phyloP scores from a whole-genome alignment of 1,140 invertebrate genomes.

The Protaetia brevitarsis region DNA sequence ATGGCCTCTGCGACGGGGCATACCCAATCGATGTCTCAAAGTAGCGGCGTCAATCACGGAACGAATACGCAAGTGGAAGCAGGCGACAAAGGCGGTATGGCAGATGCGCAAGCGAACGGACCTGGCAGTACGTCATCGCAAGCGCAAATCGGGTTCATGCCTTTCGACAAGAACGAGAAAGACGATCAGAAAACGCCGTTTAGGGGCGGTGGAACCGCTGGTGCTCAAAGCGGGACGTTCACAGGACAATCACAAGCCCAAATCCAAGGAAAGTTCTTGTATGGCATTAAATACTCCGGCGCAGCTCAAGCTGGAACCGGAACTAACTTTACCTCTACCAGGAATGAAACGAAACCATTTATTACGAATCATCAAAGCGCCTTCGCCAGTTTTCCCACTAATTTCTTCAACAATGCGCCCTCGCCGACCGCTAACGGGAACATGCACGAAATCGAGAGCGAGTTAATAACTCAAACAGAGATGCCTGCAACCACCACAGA shows the following conservation, averaged over 20 bases:
- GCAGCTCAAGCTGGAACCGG: constrained; percentile 78
- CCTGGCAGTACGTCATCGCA: constrained; percentile 79
- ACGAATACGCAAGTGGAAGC: constrained; percentile 75
- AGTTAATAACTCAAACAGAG: constrained; percentile 43
- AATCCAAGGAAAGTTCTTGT: constrained; percentile 71
- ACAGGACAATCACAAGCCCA: constrained; percentile 77
- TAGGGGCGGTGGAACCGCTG: constrained; percentile 70
- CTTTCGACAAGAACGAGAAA: constrained; percentile 59
- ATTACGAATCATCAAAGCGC: neutral
- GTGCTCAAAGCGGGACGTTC: constrained; percentile 69
- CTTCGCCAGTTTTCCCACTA: neutral
- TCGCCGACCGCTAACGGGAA: constrained; percentile 20
- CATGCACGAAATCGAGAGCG: neutral
- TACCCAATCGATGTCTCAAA: constrained; percentile 70
- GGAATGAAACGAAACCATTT: constrained; percentile 39
- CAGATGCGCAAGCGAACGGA: constrained; percentile 79
- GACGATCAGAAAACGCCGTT: constrained; percentile 56
- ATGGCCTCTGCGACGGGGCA: constrained; percentile 68
- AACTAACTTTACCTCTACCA: constrained; percentile 46
- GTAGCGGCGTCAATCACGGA: constrained; percentile 63
- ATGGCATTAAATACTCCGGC: constrained; percentile 75
- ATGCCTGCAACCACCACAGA: constrained; percentile 48
- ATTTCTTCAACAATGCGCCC: neutral
- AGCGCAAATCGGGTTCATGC: constrained; percentile 80
- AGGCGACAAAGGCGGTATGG: constrained; percentile 73